Base-by-base conservation (phyloP, 1,140 invertebrate genomes). In the Euwallacea fornicatus region DNA sequence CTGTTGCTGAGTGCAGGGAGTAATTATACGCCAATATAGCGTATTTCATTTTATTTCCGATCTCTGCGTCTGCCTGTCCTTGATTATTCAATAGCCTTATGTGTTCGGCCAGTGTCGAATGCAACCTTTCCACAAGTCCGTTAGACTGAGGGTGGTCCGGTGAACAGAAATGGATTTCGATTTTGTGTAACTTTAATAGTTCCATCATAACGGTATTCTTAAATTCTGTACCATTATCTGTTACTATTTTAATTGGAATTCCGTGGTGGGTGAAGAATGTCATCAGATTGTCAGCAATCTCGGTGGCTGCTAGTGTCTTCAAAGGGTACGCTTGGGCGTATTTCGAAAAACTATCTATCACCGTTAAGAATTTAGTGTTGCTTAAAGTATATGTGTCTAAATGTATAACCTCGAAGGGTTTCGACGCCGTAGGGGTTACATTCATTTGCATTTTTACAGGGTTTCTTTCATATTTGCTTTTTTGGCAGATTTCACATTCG, bases 131-230 rank as follows among this genome's bases (percentile, higher is more conserved):
- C n/a, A 43, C 42, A 41, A 9, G 13, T 33, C 76, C 78, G 67
- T 77, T 81, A 7, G 78, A 80, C 64, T 79, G 77, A 0, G 79
- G 78, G 41, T 78, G 79, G 55, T 78, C 71, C 8, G 76, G 73
- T 4, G 78, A 78, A 7, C 71, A 71, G 21, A 80, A 77, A 11
- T 79, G 76, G 11, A 80, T 76, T 8, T 76, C 54, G 41, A 80
- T 77, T 53, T 78, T 77, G 70, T 78, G 78, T 9, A 73, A 10
- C 66, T 72, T 56, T 54, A 74, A 74, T 43, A 79, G 53, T 69
- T 79, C 75, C 15, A 58, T 70, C 13, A 77, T 59, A 11, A 71
- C 46, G 3, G 66, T 50, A 58, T 78, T 78, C 44, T 76, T 73
- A 64, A 76, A 78, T 71, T 77, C 74, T 7, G 15, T 62, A 10